Conservation (phyloP, 2,888 invertebrate species). For the Mechanitis messenoides region DNA sequence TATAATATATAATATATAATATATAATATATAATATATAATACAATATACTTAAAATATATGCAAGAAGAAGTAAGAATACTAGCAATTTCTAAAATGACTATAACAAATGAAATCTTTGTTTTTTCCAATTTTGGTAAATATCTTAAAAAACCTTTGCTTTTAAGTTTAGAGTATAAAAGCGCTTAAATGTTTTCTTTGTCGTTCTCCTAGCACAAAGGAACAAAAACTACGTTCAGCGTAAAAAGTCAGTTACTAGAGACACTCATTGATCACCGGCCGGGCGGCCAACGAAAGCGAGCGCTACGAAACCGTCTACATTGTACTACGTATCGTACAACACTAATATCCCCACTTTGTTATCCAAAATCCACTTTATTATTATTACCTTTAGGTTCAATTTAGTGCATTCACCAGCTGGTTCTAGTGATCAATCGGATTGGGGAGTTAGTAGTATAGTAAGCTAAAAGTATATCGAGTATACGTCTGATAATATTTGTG, state of each 20-base stretch:
- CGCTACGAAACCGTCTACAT: constrained; percentile 40
- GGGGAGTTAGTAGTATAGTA: constrained; percentile 23
- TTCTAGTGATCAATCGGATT: constrained; percentile 16
- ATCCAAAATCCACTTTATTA: constrained; percentile 31
- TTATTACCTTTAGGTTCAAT: constrained; percentile 17
- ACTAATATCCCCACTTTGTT: constrained; percentile 24
- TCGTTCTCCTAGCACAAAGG: constrained; percentile 27
- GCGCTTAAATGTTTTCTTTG: constrained; percentile 26
- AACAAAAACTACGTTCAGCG: constrained; percentile 51
- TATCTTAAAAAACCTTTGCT: constrained; percentile 8
- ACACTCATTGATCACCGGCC: constrained; percentile 64
- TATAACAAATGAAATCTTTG: no score
- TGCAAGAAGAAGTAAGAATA: no score
- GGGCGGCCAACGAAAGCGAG: constrained; percentile 65
- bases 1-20: no score
- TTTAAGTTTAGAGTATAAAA: constrained; percentile 17
- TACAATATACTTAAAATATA: no score
- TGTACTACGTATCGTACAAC: constrained; percentile 23
- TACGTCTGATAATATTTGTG: constrained; percentile 46
- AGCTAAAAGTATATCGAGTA: constrained; percentile 25
- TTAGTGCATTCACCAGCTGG: constrained; percentile 11
- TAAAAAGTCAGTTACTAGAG: constrained; percentile 62
- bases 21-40: no score
- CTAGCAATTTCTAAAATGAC: no score
- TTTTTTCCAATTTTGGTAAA: background rate